These are phyloP conservation scores for Tinea trinotella DNA, from an alignment of 2,888 invertebrate genomes.

Conservation along the genomic window DNA sequence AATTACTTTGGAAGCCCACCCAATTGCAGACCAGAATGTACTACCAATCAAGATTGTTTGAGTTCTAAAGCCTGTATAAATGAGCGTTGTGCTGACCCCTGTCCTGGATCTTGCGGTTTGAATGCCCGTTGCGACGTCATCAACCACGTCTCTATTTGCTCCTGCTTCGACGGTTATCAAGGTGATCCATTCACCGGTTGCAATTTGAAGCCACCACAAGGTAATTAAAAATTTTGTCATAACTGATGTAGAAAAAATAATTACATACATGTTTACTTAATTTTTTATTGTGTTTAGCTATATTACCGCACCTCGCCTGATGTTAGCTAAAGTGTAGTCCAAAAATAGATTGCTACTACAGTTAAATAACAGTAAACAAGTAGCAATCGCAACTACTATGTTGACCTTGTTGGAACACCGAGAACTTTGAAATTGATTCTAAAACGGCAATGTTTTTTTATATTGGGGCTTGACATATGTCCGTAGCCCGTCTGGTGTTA, in stretches of 20 bases:
- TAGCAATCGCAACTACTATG: too few relatives aligned
- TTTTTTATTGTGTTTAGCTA: not conserved
- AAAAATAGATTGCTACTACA: too few relatives aligned
- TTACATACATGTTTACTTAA: not conserved
- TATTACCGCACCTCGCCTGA: too few relatives aligned
- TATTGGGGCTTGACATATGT: too few relatives aligned
- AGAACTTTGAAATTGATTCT: too few relatives aligned
- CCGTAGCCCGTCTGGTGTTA: too few relatives aligned
- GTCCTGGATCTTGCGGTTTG: slow-evolving; percentile 77
- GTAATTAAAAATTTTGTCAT: slow-evolving; percentile 30
- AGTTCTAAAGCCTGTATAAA: slow-evolving; percentile 76
- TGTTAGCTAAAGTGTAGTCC: not conserved
- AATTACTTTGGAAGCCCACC: slow-evolving; percentile 77
- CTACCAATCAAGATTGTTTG: slow-evolving; percentile 77
- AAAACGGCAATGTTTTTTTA: too few relatives aligned
- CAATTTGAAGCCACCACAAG: slow-evolving; percentile 41
- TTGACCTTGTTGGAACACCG: too few relatives aligned
- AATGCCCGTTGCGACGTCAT: slow-evolving; percentile 71
- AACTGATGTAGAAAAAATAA: too few relatives aligned
- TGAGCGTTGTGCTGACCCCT: slow-evolving; percentile 77
- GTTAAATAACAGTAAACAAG: too few relatives aligned
- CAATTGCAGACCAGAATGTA: slow-evolving; percentile 78
- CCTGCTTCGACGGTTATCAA: slow-evolving; percentile 69
- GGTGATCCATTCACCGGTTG: slow-evolving; percentile 75
- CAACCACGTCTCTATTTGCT: slow-evolving; percentile 76